A percentile compares a stretch with the other conserved stretches of the same genome.
These are phyloP conservation scores for Catocala nupta DNA, from an alignment of 2,888 invertebrate genomes.

Conservation along the genomic window DNA sequence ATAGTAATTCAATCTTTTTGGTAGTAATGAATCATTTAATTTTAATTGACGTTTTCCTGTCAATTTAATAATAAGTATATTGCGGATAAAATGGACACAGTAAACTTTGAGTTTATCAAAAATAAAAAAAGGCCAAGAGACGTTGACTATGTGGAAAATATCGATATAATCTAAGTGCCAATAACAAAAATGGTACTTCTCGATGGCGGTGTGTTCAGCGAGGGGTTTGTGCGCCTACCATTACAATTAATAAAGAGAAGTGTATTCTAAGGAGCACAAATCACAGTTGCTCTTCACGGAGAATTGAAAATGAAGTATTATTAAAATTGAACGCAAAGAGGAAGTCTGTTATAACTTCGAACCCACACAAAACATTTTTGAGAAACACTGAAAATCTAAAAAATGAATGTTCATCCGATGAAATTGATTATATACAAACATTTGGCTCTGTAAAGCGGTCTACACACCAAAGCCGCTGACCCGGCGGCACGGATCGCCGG, in stretches of 20 bases:
- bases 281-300: conserved; percentile 27
- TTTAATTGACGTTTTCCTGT: conserved; percentile 1
- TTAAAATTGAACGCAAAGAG: too few species aligned
- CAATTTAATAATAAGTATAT: conserved; percentile 1
- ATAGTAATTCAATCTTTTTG: too few species aligned
- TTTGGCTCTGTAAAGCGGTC: too few species aligned
- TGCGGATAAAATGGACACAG: conserved; percentile 9
- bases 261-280: conserved; percentile 12
- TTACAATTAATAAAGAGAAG: conserved; percentile 7
- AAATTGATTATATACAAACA: too few species aligned
- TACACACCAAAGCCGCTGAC: conserved; percentile 10
- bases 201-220: conserved; percentile 11
- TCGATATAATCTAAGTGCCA: conserved; percentile 36
- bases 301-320: too few species aligned
- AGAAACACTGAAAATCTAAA: too few species aligned
- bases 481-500: conserved; percentile 13
- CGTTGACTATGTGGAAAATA: conserved; percentile 11
- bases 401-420: too few species aligned
- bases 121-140: conserved; percentile 10
- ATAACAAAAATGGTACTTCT: conserved; percentile 13
- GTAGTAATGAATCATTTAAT: too few species aligned
- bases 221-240: conserved; percentile 8
- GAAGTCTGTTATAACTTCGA: too few species aligned
- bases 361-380: too few species aligned
- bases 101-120: conserved; percentile 6